Conservation (phyloP, 1,140 invertebrate genomes). For the Macrobrachium rosenbergii region DNA sequence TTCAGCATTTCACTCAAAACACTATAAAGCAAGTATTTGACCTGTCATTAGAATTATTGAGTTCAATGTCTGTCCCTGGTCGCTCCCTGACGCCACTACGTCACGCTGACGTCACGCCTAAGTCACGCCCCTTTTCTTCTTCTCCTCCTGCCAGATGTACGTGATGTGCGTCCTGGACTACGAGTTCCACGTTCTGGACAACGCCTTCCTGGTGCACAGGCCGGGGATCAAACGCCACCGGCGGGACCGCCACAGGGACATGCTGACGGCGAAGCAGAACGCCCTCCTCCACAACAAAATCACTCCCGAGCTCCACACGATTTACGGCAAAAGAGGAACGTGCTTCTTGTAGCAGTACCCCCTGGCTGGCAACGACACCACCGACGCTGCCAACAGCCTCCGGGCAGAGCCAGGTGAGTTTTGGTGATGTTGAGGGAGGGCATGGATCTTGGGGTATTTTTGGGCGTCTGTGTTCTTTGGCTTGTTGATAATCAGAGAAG, state of each 20-base stretch:
- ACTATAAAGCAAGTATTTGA: no score
- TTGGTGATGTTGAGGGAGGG: no score
- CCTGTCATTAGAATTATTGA: no score
- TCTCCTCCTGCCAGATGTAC: slow-evolving; percentile 78
- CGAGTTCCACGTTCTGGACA: slow-evolving; percentile 90
- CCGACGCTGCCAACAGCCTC: no score
- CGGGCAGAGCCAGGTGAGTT: neutral
- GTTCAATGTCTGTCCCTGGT: no score
- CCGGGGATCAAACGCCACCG: slow-evolving; percentile 75
- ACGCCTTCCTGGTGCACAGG: slow-evolving; percentile 89
- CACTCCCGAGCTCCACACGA: slow-evolving; percentile 63
- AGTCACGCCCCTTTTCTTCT: neutral
- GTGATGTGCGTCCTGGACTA: slow-evolving; percentile 88
- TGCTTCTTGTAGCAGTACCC: slow-evolving; percentile 53
- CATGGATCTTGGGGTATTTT: no score
- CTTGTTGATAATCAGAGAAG: no score
- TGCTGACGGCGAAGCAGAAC: slow-evolving; percentile 83
- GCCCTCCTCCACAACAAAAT: slow-evolving; percentile 78
- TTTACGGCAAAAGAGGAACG: slow-evolving; percentile 59
- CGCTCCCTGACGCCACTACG: no score
- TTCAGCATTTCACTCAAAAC: no score
- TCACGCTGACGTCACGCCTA: no score
- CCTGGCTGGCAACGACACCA: neutral
- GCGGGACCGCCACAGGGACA: slow-evolving; percentile 78
- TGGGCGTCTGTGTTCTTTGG: no score